Evolutionary conservation across 2,888 invertebrate species (phyloP), one percentile per base, ranked within the genome.

Genomic region (Malacosoma neustria): DNA sequence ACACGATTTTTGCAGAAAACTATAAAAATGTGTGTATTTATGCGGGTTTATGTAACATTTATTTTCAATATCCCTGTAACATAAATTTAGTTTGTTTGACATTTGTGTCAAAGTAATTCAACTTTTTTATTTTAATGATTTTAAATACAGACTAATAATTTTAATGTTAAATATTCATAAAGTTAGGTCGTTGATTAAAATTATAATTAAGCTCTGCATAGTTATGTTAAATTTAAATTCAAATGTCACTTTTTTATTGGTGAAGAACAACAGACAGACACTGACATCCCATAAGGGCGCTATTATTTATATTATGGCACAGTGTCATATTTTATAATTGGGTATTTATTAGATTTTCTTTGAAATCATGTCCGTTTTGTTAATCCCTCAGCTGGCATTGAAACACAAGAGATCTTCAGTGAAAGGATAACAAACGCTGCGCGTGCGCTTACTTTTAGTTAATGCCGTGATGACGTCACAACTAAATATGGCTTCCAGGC

Each of bases 371-470:
- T 52, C 65, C 48, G 58, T 61, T 65, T 67, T 61, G 75, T 67
- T 69, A 68, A 59, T 67, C 63, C 71, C 59, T 74, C 69, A 49
- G 59, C 51, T 75, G 85, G 82, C 84, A 79, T 65, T 71, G 74
- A 79, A 81, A 76, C 69, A 67, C 84, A 80, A 85, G 85, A 85
- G 85, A 85, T 85, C 85, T 85, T 85, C 59, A 79, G 85, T 85
- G 85, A 85, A 85, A 85, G 85, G 75, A 84, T 76, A 85, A 84
- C 82, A 80, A 22, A 85, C 69, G 66, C 65, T 69, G 74, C 81
- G 62, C 54, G 68, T 53, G 67, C 76, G 75, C 76, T 58, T 56
- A 58, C 63, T 59, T 15, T 31, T 48, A 22, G 5, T 3, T 5
- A 7, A 22, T 22, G 22, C 5, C 9, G 22, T 22, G 22, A 22